Evolutionary conservation across 2,888 invertebrate genomes (phyloP).

Genomic region (Nowickia ferox): DNA sequence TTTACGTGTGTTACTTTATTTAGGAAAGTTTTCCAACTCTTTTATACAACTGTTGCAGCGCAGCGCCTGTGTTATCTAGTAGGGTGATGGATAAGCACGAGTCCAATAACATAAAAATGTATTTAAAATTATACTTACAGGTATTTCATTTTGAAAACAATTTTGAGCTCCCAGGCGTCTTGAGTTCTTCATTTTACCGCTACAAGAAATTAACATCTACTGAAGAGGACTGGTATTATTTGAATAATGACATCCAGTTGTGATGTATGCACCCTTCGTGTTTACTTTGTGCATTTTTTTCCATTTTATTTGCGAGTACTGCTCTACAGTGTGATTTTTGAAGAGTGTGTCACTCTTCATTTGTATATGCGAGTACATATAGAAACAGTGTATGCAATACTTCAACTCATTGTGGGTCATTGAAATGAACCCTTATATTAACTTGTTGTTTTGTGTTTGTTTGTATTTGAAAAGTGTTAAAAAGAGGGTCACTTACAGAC

Average conservation of each 20-base stretch:
- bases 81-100: too few species aligned
- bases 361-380: neutral
- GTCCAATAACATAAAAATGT: too few species aligned
- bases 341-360: conserved; percentile 44
- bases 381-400: neutral
- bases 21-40: too few species aligned
- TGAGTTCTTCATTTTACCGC: neutral
- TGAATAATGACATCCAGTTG: neutral
- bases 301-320: neutral
- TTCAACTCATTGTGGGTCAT: conserved; percentile 11
- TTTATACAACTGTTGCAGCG: too few species aligned
- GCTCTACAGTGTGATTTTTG: neutral
- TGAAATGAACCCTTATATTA: conserved; percentile 4
- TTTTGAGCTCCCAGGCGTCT: neutral
- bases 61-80: too few species aligned
- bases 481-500: conserved; percentile 74
- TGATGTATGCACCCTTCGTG: conserved; percentile 54
- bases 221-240: conserved; percentile 1
- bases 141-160: neutral
- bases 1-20: too few species aligned
- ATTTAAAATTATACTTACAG: too few species aligned
- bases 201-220: neutral
- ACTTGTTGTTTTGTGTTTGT: conserved; percentile 16
- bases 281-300: conserved; percentile 27
- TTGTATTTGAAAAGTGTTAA: conserved; percentile 36